Evolutionary conservation across 1,140 invertebrate genomes (phyloP), one percentile per base, ranked within the genome.

Genomic region (Luehdorfia chinensis): DNA sequence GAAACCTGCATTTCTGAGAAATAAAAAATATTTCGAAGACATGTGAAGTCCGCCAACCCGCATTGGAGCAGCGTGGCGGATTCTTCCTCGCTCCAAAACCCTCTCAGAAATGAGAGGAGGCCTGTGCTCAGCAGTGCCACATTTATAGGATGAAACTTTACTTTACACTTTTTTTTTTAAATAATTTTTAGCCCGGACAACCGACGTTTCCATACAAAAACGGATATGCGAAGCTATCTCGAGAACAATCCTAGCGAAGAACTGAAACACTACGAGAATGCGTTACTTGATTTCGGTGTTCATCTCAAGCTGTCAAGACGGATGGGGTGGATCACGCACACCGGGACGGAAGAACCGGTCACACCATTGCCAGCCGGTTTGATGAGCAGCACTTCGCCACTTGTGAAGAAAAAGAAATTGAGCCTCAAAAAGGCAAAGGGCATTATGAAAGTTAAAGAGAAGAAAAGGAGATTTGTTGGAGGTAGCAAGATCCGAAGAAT

Each of bases 261-360:
- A 2, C 67, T 61, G 34, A 83, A 19, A 7, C 39, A 41, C 0
- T 90, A 88, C 50, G 88, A 89, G 46, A 62, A 75, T 4, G 89
- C 90, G 12, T 69, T 90, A 6, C 87, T 91, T 46, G 90, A 92
- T 60, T 93, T 92, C 59, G 89, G 89, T 15, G 79, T 91, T 1
- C 88, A 90, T 51, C 69, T 89, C 8, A 88, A 90, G 16, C 68
- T 89, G 13, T 75, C 90, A 0, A 80, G 89, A 6, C 79, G 88
- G 1, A 86, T 90, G 36, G 89, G 89, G 21, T 88, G 88, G 59
- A 87, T 88, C 50, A 50, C 54, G 0, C 47, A 47, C 7, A 66
- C 66, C 0, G 47, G 33, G 0, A 44, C 58, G 8, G 48, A 55
- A 0, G 55, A 51, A 5, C 60, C 63, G 0, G 44, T 54, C 9